Evolutionary conservation across 2,888 invertebrate species (phyloP).

Genomic region (Cyclophora punctaria): DNA sequence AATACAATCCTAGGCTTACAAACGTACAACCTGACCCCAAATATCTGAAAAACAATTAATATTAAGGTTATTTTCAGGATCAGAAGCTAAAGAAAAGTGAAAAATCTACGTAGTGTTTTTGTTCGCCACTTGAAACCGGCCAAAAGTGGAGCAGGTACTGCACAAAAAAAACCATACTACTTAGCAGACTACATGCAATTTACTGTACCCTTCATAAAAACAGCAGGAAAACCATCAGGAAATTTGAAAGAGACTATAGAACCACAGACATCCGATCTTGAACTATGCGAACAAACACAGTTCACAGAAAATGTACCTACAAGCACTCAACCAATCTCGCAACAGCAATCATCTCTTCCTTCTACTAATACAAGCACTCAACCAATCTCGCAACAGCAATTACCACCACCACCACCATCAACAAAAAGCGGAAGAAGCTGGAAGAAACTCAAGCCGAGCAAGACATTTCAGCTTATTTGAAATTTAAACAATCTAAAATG

Average conservation of each 20-base stretch:
- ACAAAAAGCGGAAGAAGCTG: slow-evolving; percentile 6
- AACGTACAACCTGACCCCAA: slow-evolving; percentile 11
- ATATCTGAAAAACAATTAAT: slow-evolving; percentile 11
- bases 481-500: slow-evolving; percentile 4
- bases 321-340: slow-evolving; percentile 1
- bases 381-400: no score
- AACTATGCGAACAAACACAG: slow-evolving; percentile 7
- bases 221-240: slow-evolving; percentile 4
- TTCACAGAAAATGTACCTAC: slow-evolving; percentile 5
- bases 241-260: slow-evolving; percentile 6
- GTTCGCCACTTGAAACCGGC: slow-evolving; percentile 5
- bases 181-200: slow-evolving; percentile 12
- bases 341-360: slow-evolving; percentile 2
- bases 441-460: slow-evolving; percentile 9
- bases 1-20: slow-evolving; percentile 11
- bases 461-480: slow-evolving; percentile 7
- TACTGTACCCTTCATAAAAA: slow-evolving; percentile 9
- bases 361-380: not conserved
- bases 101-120: slow-evolving; percentile 13
- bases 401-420: slow-evolving; percentile 2
- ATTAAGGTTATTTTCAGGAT: slow-evolving; percentile 8
- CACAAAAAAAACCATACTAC: slow-evolving; percentile 13
- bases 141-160: slow-evolving; percentile 5
- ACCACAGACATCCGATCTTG: slow-evolving; percentile 8
- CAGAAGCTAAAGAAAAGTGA: slow-evolving; percentile 13